Base-by-base conservation (phyloP, 2,888 invertebrate genomes). In the Rotaria sp. region DNA sequence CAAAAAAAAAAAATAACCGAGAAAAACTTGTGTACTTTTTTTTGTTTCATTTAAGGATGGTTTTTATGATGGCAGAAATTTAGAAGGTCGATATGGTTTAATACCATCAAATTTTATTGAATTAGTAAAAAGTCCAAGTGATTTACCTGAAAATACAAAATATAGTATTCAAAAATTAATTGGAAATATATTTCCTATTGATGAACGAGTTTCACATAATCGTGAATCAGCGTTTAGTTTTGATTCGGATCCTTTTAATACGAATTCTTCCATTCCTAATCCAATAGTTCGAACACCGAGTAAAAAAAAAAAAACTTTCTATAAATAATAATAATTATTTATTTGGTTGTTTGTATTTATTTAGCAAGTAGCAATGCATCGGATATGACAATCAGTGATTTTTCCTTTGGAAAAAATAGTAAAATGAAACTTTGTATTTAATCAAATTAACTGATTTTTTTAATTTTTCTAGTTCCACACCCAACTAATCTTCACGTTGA, bases 81-180 rank as follows among this genome's bases (percentile, higher is more conserved):
- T 97, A 88, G 96, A 97, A 90, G 97, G 97, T 13, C 93, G 96
- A 87, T 93, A 96, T 88, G 97, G 98, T 84, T 93, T 97, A 86
- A 96, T 98, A 87, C 98, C 98, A 74, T 96, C 97, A 24, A 96
- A 96, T 91, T 97, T 96, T 92, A 95, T 96, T 84, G 96, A 96
- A 92, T 94, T 96, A 91, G 93, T 97, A 88, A 88, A 89, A n/a
- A 45, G 45, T 80, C 15, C 45, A 35, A 38, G 45, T 80, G 80
- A 80, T 41, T 45, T 80, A 80, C 45, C 80, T 26, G 80, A 80
- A 45, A 21, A 24, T 80, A n/a, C 15, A 11, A 41, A 45, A 80
- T 4, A 45, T 45, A 26, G 5, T n/a, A 80, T 80, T 45, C 80
- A 80, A 80, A 80, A 80, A 45, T 45, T 80, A 45, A 80, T 45